Evolutionary conservation across 2,797 vertebrate genomes (phyloP), one percentile per base, ranked within the genome.

Genomic region (Novumbra hubbsi): DNA sequence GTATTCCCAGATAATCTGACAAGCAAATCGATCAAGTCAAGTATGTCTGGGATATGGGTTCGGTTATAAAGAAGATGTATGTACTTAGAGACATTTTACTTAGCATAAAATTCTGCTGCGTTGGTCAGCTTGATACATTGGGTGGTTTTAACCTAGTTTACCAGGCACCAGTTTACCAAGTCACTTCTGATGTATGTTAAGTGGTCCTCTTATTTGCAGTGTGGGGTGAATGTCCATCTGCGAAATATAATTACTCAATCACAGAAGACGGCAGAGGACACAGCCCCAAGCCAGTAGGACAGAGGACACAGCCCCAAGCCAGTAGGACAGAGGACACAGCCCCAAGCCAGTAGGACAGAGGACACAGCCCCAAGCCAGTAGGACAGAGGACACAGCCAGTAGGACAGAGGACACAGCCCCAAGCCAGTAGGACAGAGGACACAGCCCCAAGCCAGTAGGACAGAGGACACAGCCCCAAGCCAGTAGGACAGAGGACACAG

Each of bases 231-330:
- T 45, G 82, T 75, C 76, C 83, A 81, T 84, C 76, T 86, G 41
- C 41, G 3, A 8, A 4, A 70, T 76, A 81, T 75, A 45, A 74
- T 64, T 80, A 78, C 75, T 87, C 72, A 48, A 78, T 90, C 81
- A 83, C 76, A 75, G 77, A 78, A 79, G 84, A 87, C 84, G 83
- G 80, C 49, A 72, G 88, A 89, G 87, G 84, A 60, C 79, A 86
- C 83, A 84, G 69, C 67, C 55, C 81, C 72, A 64, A 68, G 69
- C 72, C 77, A 45, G 74, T 12, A 38, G 49, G 16, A 73, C 71
- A 34, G 12, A 30, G 38, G 34, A 69, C 79, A 86, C 83, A 84
- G 69, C 67, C 55, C 81, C 72, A 64, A 68, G 69, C 72, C 77
- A 45, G 74, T 12, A 38, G 49, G 83, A 79, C 49, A 72, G 88